These are phyloP conservation scores for Drosophila parvula DNA, from an alignment of 1,140 invertebrate genomes.

Conservation along the genomic window DNA sequence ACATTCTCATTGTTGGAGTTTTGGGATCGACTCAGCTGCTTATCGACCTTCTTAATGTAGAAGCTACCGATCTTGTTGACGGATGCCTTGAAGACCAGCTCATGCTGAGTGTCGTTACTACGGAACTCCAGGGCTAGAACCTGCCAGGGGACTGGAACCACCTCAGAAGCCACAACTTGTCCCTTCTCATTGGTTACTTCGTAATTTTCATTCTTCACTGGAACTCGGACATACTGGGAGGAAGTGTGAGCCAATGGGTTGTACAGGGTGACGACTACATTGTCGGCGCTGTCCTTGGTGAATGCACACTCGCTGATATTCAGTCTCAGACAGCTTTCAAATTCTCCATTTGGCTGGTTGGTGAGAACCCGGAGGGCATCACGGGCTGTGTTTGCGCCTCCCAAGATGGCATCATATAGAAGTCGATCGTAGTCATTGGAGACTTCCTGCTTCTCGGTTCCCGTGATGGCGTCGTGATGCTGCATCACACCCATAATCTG, in stretches of 20 bases:
- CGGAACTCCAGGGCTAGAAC: constrained; percentile 88
- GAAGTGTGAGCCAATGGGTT: constrained; percentile 91
- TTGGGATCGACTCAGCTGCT: background rate
- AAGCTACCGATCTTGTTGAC: constrained; percentile 59
- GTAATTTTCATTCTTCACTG: constrained; percentile 87
- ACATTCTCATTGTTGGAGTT: background rate
- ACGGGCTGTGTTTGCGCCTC: constrained; percentile 47
- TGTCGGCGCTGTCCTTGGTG: constrained; percentile 84
- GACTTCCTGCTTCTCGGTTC: constrained; percentile 96
- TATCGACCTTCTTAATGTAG: constrained; percentile 47
- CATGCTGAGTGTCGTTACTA: constrained; percentile 86
- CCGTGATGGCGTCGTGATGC: constrained; percentile 95
- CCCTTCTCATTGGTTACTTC: constrained; percentile 86
- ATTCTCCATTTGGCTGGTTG: constrained; percentile 85
- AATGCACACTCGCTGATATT: constrained; percentile 88
- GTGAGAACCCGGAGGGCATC: constrained; percentile 68
- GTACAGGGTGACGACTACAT: constrained; percentile 89
- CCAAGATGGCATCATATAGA: constrained; percentile 59
- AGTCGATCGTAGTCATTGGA: constrained; percentile 91
- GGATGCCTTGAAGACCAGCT: constrained; percentile 88
- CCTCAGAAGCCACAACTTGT: constrained; percentile 83
- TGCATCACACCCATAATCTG: constrained; percentile 92
- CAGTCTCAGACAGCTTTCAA: constrained; percentile 87
- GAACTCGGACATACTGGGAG: constrained; percentile 88
- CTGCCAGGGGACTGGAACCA: constrained; percentile 87